phyloP scores from a whole-genome alignment of 2,797 vertebrate species.

The Xiphorhynchus erythropygius region DNA sequence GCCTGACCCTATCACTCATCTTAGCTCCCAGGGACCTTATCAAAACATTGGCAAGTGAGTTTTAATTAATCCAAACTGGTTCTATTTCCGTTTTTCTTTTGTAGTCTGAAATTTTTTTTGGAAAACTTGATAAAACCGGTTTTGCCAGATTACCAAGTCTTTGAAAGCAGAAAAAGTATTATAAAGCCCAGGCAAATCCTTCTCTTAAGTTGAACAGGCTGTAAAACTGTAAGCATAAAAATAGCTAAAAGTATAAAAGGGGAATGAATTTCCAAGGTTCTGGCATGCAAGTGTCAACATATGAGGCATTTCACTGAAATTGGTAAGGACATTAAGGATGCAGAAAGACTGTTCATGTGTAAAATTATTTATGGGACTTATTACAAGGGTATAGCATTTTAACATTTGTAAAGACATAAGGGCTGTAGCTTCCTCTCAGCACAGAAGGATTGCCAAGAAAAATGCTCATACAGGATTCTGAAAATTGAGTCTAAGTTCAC shows the following conservation, averaged over 20 bases:
- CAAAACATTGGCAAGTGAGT: background rate
- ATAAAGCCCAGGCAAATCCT: background rate
- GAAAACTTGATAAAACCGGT: background rate
- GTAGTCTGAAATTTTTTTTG: background rate
- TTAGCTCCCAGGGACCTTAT: background rate
- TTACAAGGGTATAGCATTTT: background rate
- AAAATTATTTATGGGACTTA: background rate
- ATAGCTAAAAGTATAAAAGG: background rate
- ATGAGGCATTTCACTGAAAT: background rate
- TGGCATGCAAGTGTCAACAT: background rate
- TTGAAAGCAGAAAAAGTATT: background rate
- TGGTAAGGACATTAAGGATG: background rate
- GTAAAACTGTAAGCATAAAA: background rate
- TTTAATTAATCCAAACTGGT: background rate
- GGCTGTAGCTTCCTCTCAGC: background rate
- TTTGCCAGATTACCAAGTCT: background rate
- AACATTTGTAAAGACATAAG: background rate
- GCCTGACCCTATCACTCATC: background rate
- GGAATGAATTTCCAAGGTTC: background rate
- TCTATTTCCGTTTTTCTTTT: background rate
- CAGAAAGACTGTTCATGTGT: background rate
- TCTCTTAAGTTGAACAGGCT: background rate
- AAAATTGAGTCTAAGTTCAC: background rate
- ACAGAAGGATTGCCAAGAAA: background rate
- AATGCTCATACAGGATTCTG: background rate